These are phyloP conservation scores for Tetramorium bicarinatum DNA, from an alignment of 2,888 invertebrate genomes.

Conservation along the genomic window DNA sequence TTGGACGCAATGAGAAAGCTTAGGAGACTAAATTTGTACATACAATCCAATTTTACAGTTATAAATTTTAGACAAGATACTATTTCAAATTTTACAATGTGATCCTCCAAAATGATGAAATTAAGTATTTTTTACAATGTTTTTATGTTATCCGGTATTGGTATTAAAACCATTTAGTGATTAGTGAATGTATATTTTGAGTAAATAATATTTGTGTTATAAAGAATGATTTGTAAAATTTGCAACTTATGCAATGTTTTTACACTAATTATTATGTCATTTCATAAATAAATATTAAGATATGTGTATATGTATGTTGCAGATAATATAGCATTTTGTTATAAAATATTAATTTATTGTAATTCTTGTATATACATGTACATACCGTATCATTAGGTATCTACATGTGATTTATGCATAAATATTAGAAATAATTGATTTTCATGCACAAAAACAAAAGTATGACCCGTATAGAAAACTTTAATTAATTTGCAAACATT, in stretches of 20 bases:
- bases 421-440: constrained; percentile 24
- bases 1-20: not conserved
- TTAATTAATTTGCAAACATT: constrained; percentile 15
- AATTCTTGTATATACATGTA: constrained; percentile 29
- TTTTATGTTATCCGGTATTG: not conserved
- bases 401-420: constrained; percentile 5
- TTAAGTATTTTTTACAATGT: constrained; percentile 5
- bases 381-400: not conserved
- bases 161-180: constrained; percentile 5
- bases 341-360: constrained; percentile 44
- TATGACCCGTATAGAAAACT: constrained; percentile 13
- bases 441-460: not conserved
- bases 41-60: not conserved
- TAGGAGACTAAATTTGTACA: not conserved
- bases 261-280: not conserved
- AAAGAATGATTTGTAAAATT: not conserved
- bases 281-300: constrained; percentile 14
- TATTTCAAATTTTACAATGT: not conserved
- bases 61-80: not conserved
- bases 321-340: constrained; percentile 8
- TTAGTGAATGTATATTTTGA: constrained; percentile 10
- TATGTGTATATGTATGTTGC: not conserved
- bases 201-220: constrained; percentile 2
- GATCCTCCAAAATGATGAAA: constrained; percentile 9
- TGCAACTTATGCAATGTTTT: not conserved